Conservation (phyloP, 2,888 invertebrate genomes). For the Trichogramma evanescens region DNA sequence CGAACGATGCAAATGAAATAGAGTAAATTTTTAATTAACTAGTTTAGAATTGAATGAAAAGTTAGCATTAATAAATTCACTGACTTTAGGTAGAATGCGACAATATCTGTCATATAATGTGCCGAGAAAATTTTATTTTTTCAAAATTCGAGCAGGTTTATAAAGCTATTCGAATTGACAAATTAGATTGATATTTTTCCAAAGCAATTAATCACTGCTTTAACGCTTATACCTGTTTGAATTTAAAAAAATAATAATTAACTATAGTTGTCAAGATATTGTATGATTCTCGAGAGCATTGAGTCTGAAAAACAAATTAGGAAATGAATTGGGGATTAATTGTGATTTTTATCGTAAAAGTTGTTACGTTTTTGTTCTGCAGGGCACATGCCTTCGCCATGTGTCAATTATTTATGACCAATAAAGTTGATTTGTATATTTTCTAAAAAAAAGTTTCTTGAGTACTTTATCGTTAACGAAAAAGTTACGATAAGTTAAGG, state of each 20-base stretch:
- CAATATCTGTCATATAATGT: constrained; percentile 20
- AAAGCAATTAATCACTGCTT: background rate
- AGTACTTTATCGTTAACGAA: constrained; percentile 1
- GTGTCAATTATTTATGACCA: constrained; percentile 14
- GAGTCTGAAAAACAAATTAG: constrained; percentile 23
- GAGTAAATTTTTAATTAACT: constrained; percentile 17
- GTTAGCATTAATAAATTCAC: constrained; percentile 15
- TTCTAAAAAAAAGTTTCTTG: constrained; percentile 7
- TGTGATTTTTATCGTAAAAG: constrained; percentile 22
- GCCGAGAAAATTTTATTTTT: constrained; percentile 19
- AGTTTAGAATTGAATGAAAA: constrained; percentile 6
- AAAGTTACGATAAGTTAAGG: constrained; percentile 7
- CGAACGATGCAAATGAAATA: constrained; percentile 12
- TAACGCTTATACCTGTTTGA: background rate
- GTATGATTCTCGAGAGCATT: constrained; percentile 25
- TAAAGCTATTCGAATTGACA: background rate
- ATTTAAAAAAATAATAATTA: background rate
- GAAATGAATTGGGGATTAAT: constrained; percentile 14
- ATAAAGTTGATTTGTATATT: constrained; percentile 13
- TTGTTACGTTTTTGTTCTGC: constrained; percentile 10
- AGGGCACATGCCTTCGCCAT: constrained; percentile 2
- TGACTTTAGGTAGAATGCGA: constrained; percentile 20
- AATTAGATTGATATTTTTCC: background rate
- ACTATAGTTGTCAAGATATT: constrained; percentile 23
- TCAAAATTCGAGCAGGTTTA: constrained; percentile 16